Evolutionary conservation across 2,113 vertebrate species (phyloP).

Genomic region (Sialia sialis): DNA sequence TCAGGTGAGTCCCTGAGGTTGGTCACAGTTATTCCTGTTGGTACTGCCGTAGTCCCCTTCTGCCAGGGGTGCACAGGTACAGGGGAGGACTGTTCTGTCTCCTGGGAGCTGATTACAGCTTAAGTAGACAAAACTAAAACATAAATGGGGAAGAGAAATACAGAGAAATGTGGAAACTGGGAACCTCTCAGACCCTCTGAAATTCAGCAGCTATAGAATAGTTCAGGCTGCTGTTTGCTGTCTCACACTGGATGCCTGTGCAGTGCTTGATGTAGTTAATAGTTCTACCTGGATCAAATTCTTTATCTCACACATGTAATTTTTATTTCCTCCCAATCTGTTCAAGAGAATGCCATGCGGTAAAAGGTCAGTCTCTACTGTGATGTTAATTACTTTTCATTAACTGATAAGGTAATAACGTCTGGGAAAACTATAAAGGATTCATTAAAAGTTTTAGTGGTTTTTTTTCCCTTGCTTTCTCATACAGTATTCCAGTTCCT

Average conservation of each 20-base stretch:
- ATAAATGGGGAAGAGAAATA: not conserved
- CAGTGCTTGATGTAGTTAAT: not conserved
- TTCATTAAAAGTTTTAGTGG: not conserved
- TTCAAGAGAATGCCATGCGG: not conserved
- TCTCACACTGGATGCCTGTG: not conserved
- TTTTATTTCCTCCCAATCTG: not conserved
- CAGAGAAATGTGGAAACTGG: not conserved
- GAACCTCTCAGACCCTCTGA: not conserved
- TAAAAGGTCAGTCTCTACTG: not conserved
- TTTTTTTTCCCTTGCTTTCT: not conserved
- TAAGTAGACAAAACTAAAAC: not conserved
- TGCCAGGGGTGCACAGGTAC: not conserved
- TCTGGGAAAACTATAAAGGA: not conserved
- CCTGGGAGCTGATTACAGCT: not conserved
- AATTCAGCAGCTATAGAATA: not conserved
- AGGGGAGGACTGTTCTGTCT: not conserved
- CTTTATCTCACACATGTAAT: not conserved
- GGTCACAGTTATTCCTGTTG: not conserved
- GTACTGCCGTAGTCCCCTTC: not conserved
- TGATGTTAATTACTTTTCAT: not conserved
- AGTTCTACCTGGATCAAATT: not conserved
- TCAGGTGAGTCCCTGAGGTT: not conserved
- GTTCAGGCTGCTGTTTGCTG: not conserved
- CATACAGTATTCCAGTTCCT: not conserved
- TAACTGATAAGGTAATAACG: not conserved